Evolutionary conservation across 2,888 invertebrate genomes (phyloP).

Genomic region (Pherbina coryleti): DNA sequence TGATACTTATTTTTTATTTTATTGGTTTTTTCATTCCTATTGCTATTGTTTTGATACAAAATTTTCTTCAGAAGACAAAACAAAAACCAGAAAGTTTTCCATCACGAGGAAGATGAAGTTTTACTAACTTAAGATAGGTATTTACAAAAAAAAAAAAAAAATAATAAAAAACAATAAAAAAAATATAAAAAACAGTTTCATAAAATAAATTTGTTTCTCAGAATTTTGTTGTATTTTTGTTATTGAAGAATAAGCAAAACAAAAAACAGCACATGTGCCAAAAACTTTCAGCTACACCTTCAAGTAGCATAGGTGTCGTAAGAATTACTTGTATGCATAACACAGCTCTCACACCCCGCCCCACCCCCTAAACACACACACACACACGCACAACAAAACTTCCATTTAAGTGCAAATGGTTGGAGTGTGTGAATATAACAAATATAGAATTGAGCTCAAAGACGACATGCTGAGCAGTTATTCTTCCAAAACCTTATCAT

Average conservation of each 20-base stretch:
- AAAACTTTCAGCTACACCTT: slow-evolving; percentile 9
- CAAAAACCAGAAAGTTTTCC: background rate
- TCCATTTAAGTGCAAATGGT: too few relatives aligned
- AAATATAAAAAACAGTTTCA: background rate
- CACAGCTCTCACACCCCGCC: too few relatives aligned
- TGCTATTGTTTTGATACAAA: slow-evolving; percentile 8
- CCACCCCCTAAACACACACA: background rate
- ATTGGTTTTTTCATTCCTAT: background rate
- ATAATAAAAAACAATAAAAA: background rate
- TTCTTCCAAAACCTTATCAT: too few relatives aligned
- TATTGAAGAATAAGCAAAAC: background rate
- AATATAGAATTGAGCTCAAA: too few relatives aligned
- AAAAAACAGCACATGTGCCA: background rate
- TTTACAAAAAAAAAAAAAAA: background rate
- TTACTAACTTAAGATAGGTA: background rate
- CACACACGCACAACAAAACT: too few relatives aligned
- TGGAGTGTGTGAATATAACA: too few relatives aligned
- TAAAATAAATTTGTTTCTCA: slow-evolving; percentile 3
- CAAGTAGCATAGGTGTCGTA: background rate
- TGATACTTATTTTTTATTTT: slow-evolving; percentile 2
- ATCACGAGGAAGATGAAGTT: background rate
- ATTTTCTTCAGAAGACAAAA: background rate
- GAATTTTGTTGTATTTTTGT: background rate
- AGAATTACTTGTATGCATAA: background rate
- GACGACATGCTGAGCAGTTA: too few relatives aligned